Evolutionary conservation across 1,140 invertebrate genomes (phyloP).

Genomic region (Panagrolaimus sp.): DNA sequence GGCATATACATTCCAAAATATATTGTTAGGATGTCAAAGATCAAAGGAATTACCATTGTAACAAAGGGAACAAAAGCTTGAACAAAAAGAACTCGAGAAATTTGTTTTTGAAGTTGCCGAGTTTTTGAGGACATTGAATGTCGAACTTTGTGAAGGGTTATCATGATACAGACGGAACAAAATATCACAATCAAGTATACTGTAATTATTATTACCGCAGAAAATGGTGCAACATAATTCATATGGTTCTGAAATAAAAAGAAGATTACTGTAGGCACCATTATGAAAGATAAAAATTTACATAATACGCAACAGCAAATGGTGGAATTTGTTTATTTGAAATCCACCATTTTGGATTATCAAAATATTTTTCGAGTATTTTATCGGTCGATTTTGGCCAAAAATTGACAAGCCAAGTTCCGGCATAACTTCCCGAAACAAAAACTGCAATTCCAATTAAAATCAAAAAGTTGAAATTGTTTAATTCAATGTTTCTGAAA

Average conservation of each 20-base stretch:
- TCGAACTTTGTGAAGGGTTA: background rate
- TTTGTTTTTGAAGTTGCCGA: background rate
- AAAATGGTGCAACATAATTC: background rate
- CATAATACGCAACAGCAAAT: background rate
- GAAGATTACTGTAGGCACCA: too few relatives aligned
- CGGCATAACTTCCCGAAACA: background rate
- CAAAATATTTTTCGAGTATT: background rate
- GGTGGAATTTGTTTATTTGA: slow-evolving; percentile 2
- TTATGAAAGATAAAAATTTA: background rate
- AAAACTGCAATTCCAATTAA: background rate
- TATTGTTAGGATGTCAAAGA: background rate
- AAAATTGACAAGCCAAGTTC: background rate
- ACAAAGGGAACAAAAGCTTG: slow-evolving; percentile 2
- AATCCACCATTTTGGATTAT: slow-evolving; percentile 3
- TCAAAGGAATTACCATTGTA: background rate
- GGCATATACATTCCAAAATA: slow-evolving; percentile 1
- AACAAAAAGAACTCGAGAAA: background rate
- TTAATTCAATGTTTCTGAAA: too few relatives aligned
- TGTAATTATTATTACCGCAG: background rate
- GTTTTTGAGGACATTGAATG: background rate
- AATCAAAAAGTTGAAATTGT: too few relatives aligned
- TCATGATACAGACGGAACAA: background rate
- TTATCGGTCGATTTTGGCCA: background rate
- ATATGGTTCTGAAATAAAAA: background rate
- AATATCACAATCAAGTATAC: background rate